These are phyloP conservation scores for Phylloscopus collybita DNA, from an alignment of 2,797 vertebrate genomes.

Conservation along the genomic window DNA sequence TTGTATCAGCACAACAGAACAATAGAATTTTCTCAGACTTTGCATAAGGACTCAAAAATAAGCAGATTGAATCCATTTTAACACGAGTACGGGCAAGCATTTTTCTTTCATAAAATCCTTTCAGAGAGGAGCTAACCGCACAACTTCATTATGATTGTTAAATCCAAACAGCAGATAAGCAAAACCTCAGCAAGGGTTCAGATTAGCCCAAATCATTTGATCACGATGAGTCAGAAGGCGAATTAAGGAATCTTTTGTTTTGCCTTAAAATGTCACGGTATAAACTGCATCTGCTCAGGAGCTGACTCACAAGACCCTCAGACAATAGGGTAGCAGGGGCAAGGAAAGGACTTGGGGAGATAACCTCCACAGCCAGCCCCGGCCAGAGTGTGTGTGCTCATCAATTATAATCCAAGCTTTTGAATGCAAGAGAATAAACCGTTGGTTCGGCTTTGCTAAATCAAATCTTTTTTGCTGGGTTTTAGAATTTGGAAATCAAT, in stretches of 20 bases:
- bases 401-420: slow-evolving; percentile 64
- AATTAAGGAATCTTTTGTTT: slow-evolving; percentile 67
- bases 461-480: slow-evolving; percentile 14
- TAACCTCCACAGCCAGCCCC: slow-evolving; percentile 25
- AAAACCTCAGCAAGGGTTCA: slow-evolving; percentile 66
- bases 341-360: slow-evolving; percentile 61
- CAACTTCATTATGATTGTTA: slow-evolving; percentile 61
- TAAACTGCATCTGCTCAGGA: slow-evolving; percentile 67
- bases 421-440: slow-evolving; percentile 33
- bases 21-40: slow-evolving; percentile 36
- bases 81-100: background rate
- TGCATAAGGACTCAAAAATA: slow-evolving; percentile 36
- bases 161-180: slow-evolving; percentile 48
- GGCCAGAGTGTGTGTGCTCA: background rate
- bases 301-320: slow-evolving; percentile 66
- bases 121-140: slow-evolving; percentile 36
- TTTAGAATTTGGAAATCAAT: slow-evolving; percentile 62
- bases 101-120: slow-evolving; percentile 46
- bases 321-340: slow-evolving; percentile 42
- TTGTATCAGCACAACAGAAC: background rate
- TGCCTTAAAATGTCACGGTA: slow-evolving; percentile 62
- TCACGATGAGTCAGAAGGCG: slow-evolving; percentile 62
- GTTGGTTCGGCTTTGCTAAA: background rate
- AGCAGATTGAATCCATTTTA: slow-evolving; percentile 46
- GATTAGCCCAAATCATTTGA: slow-evolving; percentile 64